Evolutionary conservation across 2,888 invertebrate species (phyloP).

Genomic region (Acronicta aceris): DNA sequence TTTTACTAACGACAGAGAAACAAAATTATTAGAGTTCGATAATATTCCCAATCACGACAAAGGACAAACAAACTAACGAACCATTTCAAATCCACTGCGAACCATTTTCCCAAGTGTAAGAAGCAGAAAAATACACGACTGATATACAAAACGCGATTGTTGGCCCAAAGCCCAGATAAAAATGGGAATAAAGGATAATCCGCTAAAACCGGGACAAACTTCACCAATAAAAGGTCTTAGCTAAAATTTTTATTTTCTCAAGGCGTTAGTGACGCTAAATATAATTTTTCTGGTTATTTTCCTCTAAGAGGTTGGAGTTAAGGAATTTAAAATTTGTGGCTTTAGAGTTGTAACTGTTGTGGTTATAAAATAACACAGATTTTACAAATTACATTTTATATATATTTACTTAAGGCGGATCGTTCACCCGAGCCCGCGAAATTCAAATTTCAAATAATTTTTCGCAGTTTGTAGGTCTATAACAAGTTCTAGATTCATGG

Average conservation of each 20-base stretch:
- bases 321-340: background rate
- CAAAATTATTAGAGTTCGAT: background rate
- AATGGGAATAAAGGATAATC: conserved; percentile 52
- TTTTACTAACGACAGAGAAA: too few species aligned
- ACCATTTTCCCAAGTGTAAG: conserved; percentile 17
- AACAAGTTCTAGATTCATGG: too few species aligned
- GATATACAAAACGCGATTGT: conserved; percentile 45
- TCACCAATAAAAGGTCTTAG: conserved; percentile 54
- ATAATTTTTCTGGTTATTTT: conserved; percentile 37
- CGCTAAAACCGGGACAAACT: conserved; percentile 34
- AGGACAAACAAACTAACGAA: background rate
- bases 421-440: too few species aligned
- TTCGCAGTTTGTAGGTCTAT: too few species aligned
- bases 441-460: too few species aligned
- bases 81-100: conserved; percentile 27
- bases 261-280: conserved; percentile 45
- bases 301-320: background rate
- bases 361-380: background rate
- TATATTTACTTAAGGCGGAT: too few species aligned
- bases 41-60: background rate
- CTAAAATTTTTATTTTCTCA: conserved; percentile 56
- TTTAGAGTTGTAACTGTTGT: background rate
- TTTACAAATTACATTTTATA: too few species aligned
- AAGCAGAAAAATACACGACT: conserved; percentile 36
- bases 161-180: conserved; percentile 46